Conservation (phyloP, 2,113 vertebrate species). For the Nipponia nippon region DNA sequence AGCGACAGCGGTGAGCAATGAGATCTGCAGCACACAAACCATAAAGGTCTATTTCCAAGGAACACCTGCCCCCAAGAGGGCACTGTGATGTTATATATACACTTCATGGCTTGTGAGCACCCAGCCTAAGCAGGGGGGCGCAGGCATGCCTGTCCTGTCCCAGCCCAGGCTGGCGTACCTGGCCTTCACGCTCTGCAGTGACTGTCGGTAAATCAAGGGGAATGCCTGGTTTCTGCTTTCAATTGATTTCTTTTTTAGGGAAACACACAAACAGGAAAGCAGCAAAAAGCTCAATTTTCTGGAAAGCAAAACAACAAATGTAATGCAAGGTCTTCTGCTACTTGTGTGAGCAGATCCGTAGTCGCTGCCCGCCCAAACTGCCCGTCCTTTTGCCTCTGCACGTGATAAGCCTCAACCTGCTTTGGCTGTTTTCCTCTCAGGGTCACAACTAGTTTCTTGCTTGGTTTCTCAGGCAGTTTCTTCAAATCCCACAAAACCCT, state of each 20-base stretch:
- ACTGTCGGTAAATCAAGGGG: not conserved
- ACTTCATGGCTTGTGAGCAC: not conserved
- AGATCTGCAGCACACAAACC: not conserved
- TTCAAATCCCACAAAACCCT: not conserved
- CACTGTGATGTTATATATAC: not conserved
- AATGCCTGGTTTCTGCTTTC: not conserved
- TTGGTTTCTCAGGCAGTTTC: not conserved
- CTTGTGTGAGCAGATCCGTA: not conserved
- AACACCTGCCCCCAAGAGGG: slow-evolving; percentile 40
- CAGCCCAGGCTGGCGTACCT: not conserved
- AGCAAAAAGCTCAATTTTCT: not conserved
- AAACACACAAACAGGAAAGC: not conserved
- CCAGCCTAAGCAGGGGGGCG: fast-evolving
- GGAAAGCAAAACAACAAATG: not conserved
- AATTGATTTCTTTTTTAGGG: not conserved
- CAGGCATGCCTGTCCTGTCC: not conserved
- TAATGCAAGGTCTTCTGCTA: not conserved
- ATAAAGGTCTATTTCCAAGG: not conserved
- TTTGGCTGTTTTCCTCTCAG: not conserved
- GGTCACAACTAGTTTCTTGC: not conserved
- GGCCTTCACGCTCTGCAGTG: not conserved
- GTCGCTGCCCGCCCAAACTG: not conserved
- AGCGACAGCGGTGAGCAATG: fast-evolving
- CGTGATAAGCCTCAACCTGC: not conserved
- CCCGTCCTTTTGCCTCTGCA: not conserved